phyloP scores from a whole-genome alignment of 2,888 invertebrate genomes.

The Pristionchus exspectatus region DNA sequence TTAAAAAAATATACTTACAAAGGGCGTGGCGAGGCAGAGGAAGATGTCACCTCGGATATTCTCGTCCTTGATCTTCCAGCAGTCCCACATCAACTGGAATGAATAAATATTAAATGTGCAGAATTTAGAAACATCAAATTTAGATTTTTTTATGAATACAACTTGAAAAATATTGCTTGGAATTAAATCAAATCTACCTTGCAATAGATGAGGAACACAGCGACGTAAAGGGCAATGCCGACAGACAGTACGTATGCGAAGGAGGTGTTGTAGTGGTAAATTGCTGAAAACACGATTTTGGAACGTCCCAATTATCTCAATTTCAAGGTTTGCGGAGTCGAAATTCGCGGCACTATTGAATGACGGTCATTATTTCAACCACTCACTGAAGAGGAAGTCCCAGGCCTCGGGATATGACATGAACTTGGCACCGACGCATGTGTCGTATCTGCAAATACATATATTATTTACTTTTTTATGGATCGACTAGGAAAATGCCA shows the following conservation, averaged over 20 bases:
- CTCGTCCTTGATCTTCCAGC: slow-evolving; percentile 48
- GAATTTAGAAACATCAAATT: neutral
- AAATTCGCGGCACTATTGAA: too few relatives aligned
- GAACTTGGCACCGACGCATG: slow-evolving; percentile 44
- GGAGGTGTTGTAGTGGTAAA: slow-evolving; percentile 21
- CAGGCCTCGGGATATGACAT: slow-evolving; percentile 30
- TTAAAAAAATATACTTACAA: neutral
- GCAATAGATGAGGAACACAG: neutral
- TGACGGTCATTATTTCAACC: too few relatives aligned
- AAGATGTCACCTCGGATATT: slow-evolving; percentile 45
- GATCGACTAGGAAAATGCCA: neutral
- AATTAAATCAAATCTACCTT: slow-evolving; percentile 11
- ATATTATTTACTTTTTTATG: neutral
- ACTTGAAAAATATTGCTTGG: neutral
- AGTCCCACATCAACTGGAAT: slow-evolving; percentile 40
- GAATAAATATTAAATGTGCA: neutral
- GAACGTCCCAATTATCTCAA: neutral
- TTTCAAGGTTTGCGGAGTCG: neutral
- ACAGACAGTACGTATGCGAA: slow-evolving; percentile 6
- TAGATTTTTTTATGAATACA: neutral
- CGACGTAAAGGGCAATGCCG: neutral
- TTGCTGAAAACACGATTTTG: neutral
- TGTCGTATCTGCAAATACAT: neutral
- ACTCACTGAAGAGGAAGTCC: slow-evolving; percentile 46
- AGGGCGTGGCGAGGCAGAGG: slow-evolving; percentile 21